Percentiles rank a stretch among this genome's conserved stretches.
These are phyloP conservation scores for Candoia aspera DNA, from an alignment of 2,113 vertebrate species.

Conservation along the genomic window DNA sequence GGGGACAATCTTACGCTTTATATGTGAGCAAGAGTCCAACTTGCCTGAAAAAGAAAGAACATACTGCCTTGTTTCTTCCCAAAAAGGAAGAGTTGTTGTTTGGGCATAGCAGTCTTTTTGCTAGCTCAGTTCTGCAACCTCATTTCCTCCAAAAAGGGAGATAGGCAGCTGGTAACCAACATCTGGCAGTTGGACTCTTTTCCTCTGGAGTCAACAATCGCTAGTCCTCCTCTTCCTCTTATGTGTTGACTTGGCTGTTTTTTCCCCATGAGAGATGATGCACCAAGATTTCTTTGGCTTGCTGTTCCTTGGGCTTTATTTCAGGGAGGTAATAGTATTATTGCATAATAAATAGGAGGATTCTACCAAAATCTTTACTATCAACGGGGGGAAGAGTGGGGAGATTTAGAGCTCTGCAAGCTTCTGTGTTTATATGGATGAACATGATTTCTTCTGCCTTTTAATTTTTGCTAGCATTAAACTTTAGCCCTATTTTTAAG, in stretches of 20 bases:
- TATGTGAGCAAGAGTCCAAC: background rate
- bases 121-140: background rate
- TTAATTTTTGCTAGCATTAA: background rate
- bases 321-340: background rate
- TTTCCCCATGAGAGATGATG: background rate
- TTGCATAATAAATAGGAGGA: background rate
- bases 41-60: background rate
- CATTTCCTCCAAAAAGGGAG: background rate
- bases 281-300: background rate
- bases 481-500: background rate
- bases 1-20: background rate
- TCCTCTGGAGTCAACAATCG: background rate
- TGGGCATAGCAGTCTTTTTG: background rate
- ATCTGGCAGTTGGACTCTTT: background rate
- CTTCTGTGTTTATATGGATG: background rate
- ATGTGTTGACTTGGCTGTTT: background rate
- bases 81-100: background rate
- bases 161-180: background rate
- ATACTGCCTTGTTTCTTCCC: background rate
- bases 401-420: background rate
- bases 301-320: background rate
- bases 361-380: background rate
- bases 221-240: background rate
- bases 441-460: no score
- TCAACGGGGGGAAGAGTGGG: no score